Base-by-base conservation (phyloP, 2,113 vertebrate genomes). In the Cyrtonyx montezumae region DNA sequence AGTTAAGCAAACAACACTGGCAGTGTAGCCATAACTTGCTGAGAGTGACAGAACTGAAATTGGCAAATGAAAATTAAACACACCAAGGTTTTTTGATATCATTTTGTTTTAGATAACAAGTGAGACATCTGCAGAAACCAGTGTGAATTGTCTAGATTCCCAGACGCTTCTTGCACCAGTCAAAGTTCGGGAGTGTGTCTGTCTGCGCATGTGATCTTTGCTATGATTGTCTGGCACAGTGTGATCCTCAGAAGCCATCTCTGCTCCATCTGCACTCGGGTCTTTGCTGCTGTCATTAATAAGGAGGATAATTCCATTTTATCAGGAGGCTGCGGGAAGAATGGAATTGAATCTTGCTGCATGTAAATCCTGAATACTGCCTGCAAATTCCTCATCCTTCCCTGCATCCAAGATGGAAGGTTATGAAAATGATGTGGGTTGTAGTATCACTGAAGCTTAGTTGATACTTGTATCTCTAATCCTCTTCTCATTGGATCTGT, bases 11-110 rank as follows among this genome's bases (percentile, higher is more conserved):
- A 95, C 94, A 92, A 90, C 82, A 85, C 73, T 95, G 92, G 87
- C 66, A 89, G 42, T 1, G 0, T 96, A 97, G 95, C 90, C 95
- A 95, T 96, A 97, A 97, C 91, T 97, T 94, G 77, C 94, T 92
- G 92, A 96, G 92, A 93, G 81, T 82, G 93, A 90, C 91, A 94
- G 95, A 95, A 66, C 93, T 95, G 88, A 94, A 94, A 84, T 8
- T 91, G 91, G 76, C 88, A 95, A 95, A 80, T 95, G 82, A 76
- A 79, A 94, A 96, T 95, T 83, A 95, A 96, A 91, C 84, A 77
- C 76, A 88, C 92, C 94, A 95, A 96, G 94, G 96, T 94, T 97
- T 97, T 97, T 94, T 96, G 93, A 96, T 96, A 97, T 4, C 89
- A 81, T 80, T 94, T 91, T 95, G 86, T 95, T 93, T 94, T 92